A percentile compares a stretch with the other conserved stretches of the same genome.
phyloP scores from a whole-genome alignment of 2,888 invertebrate species.

The Amorpha juglandis region DNA sequence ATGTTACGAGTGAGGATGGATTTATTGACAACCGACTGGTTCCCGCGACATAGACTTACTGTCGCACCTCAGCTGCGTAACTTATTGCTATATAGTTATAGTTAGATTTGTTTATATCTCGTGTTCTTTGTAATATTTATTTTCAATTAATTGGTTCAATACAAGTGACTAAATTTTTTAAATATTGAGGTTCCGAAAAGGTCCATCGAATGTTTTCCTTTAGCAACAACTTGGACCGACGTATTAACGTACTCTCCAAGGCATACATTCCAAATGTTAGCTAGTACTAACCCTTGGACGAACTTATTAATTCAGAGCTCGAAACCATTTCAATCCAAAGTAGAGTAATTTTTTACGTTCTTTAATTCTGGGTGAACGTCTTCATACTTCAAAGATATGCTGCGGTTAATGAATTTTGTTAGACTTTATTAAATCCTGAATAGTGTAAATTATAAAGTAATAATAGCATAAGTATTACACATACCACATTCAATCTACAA shows the following conservation, averaged over 20 bases:
- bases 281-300: too few species aligned
- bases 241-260: too few species aligned
- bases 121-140: not conserved
- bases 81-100: not conserved
- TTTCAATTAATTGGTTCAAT: too few species aligned
- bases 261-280: too few species aligned
- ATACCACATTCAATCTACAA: not conserved
- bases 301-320: not conserved
- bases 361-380: not conserved
- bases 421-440: not conserved
- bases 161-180: too few species aligned
- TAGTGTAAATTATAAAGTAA: not conserved
- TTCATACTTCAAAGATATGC: not conserved
- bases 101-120: not conserved
- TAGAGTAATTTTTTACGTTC: not conserved
- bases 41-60: conserved; percentile 29
- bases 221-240: too few species aligned
- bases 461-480: too few species aligned
- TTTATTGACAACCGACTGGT: conserved; percentile 62
- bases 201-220: not conserved
- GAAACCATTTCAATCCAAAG: not conserved
- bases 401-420: not conserved
- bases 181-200: not conserved
- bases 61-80: conserved; percentile 2
- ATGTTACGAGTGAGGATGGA: conserved; percentile 59